Evolutionary conservation across 2,797 vertebrate species (phyloP).

Genomic region (Xenops minutus): DNA sequence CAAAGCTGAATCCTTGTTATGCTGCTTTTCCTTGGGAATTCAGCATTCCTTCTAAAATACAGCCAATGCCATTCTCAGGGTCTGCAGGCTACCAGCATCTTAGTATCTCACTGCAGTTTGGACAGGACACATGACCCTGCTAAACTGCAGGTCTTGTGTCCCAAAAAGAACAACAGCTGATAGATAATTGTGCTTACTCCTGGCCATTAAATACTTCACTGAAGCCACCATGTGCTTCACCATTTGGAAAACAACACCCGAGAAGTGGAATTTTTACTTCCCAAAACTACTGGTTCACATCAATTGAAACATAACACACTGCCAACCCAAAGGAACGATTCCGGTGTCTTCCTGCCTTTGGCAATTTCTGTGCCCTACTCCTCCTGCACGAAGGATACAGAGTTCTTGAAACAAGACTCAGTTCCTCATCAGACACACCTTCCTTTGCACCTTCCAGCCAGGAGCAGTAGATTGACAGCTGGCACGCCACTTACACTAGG

Average conservation of each 20-base stretch:
- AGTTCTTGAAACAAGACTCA: background rate
- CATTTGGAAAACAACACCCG: background rate
- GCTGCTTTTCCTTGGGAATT: background rate
- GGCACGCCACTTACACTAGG: background rate
- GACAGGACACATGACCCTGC: background rate
- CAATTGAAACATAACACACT: background rate
- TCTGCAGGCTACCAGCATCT: background rate
- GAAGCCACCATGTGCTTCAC: background rate
- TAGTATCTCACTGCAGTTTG: background rate
- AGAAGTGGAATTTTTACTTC: background rate
- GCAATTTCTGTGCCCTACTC: background rate
- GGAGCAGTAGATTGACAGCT: background rate
- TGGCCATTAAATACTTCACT: background rate
- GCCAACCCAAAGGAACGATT: background rate
- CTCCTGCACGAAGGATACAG: background rate
- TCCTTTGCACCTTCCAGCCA: background rate
- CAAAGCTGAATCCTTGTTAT: background rate
- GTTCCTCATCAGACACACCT: background rate
- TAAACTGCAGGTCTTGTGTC: background rate
- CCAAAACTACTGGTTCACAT: background rate
- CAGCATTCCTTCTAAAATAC: background rate
- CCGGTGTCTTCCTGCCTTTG: background rate
- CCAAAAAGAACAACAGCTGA: background rate
- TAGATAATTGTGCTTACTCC: background rate
- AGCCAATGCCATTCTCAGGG: background rate